A percentile compares a stretch with the other conserved stretches of the same genome.
These are phyloP conservation scores for Eira barbara DNA, from an alignment of 2,113 vertebrate species.

Conservation along the genomic window DNA sequence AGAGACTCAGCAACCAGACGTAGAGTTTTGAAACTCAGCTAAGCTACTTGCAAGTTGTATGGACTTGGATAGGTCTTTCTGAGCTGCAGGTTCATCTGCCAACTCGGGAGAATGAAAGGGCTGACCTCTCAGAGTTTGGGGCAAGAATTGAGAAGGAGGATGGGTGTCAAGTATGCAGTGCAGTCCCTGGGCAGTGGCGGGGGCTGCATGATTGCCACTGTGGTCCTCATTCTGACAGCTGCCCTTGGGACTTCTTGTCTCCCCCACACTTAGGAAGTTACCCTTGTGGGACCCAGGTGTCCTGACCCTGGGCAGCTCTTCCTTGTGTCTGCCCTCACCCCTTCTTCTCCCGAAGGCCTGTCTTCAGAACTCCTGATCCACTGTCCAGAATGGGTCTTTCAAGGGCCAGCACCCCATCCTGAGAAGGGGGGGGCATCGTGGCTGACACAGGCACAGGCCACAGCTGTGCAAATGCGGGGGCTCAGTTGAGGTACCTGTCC, in stretches of 20 bases:
- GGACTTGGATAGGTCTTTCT: background rate
- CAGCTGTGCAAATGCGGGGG: background rate
- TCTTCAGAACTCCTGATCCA: background rate
- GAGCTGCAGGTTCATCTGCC: background rate
- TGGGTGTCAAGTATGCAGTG: fast-evolving
- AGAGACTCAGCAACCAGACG: background rate
- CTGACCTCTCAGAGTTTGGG: background rate
- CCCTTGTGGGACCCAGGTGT: background rate
- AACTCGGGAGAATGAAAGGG: background rate
- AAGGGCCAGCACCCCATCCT: background rate
- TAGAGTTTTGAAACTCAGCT: background rate
- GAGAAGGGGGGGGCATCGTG: background rate
- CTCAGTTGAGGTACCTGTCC: background rate
- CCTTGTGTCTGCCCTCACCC: background rate
- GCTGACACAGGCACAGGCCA: background rate
- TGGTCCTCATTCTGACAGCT: fast-evolving
- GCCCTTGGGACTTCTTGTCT: background rate
- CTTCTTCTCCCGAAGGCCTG: background rate
- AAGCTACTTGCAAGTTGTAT: background rate
- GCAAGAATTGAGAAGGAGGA: background rate
- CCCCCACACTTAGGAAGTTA: background rate
- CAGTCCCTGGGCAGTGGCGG: fast-evolving
- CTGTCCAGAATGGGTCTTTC: background rate
- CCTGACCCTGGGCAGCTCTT: background rate
- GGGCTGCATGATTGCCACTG: background rate